Percentiles rank a stretch among this genome's conserved stretches.
These are phyloP conservation scores for Dioctria rufipes DNA, from an alignment of 2,888 invertebrate genomes.

Conservation along the genomic window DNA sequence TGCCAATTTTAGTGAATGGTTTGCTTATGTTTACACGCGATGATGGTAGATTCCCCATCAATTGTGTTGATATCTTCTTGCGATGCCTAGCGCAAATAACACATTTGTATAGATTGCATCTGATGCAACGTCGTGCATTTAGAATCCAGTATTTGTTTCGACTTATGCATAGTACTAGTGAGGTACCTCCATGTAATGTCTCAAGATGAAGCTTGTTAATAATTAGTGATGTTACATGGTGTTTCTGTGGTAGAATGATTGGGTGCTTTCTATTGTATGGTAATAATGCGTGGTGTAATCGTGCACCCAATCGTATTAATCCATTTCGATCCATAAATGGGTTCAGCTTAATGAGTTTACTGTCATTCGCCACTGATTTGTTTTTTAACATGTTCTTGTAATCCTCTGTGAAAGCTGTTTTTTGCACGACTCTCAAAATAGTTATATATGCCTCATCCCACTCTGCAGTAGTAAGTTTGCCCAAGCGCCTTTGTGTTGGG, in stretches of 20 bases:
- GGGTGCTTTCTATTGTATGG: conserved; percentile 2
- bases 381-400: neutral
- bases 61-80: neutral
- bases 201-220: neutral
- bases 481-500: neutral
- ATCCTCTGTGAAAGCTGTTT: neutral
- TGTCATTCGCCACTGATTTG: neutral
- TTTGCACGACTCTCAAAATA: neutral
- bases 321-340: neutral
- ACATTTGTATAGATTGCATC: neutral
- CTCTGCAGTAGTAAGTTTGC: neutral
- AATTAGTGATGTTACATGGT: neutral
- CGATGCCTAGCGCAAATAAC: neutral
- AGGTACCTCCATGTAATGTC: conserved; percentile 2
- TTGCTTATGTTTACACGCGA: neutral
- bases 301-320: neutral
- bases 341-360: neutral
- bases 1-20: neutral
- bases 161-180: neutral
- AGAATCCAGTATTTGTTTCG: conserved; percentile 1
- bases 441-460: neutral
- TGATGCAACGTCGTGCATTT: neutral
- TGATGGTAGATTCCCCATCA: conserved; percentile 13
- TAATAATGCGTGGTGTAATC: neutral
- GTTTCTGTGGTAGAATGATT: neutral